Conservation (phyloP, 2,797 vertebrate species). For the Melanotaenia parkinsoni region DNA sequence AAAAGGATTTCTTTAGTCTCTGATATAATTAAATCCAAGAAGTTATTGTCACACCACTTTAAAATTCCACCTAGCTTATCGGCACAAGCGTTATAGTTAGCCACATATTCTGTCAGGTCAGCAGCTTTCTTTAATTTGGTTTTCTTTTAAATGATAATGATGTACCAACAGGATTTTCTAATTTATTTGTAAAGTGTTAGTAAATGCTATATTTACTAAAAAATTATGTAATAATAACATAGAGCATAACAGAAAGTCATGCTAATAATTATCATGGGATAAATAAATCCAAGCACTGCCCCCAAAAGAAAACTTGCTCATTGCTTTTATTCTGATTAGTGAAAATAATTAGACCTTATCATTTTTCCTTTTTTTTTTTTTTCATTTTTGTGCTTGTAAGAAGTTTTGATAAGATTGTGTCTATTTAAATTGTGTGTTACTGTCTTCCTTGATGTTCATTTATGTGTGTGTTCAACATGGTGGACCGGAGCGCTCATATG, state of each 20-base stretch:
- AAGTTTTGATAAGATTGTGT: slow-evolving; percentile 36
- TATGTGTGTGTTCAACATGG: slow-evolving; percentile 19
- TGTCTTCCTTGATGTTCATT: slow-evolving; percentile 10
- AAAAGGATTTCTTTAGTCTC: too few species aligned
- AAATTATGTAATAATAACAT: not conserved
- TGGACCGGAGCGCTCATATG: slow-evolving; percentile 56
- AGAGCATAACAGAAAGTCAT: not conserved
- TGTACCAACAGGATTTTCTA: not conserved
- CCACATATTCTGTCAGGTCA: too few species aligned
- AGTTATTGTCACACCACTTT: too few species aligned
- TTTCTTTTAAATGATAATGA: not conserved
- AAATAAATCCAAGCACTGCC: not conserved
- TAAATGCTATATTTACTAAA: not conserved
- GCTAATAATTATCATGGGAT: not conserved
- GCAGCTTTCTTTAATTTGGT: too few species aligned
- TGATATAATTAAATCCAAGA: too few species aligned
- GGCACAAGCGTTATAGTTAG: too few species aligned
- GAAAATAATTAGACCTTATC: slow-evolving; percentile 1
- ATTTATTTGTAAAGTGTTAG: not conserved
- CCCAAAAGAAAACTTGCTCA: not conserved
- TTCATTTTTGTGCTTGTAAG: slow-evolving; percentile 28
- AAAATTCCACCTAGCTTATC: too few species aligned
- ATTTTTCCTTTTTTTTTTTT: not conserved
- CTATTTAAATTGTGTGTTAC: slow-evolving; percentile 40
- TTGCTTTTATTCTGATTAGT: slow-evolving; percentile 2